Evolutionary conservation across 2,888 invertebrate genomes (phyloP).

Genomic region (Deilephila porcellus): DNA sequence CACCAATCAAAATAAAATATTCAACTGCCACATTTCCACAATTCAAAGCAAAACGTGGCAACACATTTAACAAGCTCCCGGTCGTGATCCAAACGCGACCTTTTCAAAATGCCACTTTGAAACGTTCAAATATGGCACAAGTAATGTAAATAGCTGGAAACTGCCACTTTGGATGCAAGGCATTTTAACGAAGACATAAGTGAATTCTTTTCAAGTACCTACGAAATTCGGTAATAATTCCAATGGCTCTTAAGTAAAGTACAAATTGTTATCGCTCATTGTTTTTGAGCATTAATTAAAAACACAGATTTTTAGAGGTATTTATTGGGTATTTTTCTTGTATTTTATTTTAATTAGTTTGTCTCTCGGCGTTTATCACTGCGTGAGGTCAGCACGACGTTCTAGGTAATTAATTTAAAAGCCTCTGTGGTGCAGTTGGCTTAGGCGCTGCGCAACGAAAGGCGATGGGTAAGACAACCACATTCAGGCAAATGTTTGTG

Average conservation of each 20-base stretch:
- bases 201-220: constrained; percentile 4
- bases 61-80: constrained; percentile 23
- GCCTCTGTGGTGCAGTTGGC: no score
- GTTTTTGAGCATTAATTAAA: constrained; percentile 14
- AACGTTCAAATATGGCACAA: constrained; percentile 33
- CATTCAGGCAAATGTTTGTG: no score
- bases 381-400: no score
- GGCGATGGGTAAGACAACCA: no score
- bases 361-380: no score
- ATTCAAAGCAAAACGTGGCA: constrained; percentile 11
- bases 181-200: constrained; percentile 54
- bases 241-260: neutral
- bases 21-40: neutral
- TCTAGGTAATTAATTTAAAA: no score
- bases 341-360: no score
- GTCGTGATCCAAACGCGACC: constrained; percentile 38
- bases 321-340: neutral
- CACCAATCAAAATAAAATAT: neutral
- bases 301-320: neutral
- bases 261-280: neutral
- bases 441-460: no score
- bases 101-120: constrained; percentile 47
- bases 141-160: constrained; percentile 39
- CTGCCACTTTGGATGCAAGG: constrained; percentile 38
- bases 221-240: neutral